Evolutionary conservation across 2,797 vertebrate genomes (phyloP).

Genomic region (Darevskia nairensis): DNA sequence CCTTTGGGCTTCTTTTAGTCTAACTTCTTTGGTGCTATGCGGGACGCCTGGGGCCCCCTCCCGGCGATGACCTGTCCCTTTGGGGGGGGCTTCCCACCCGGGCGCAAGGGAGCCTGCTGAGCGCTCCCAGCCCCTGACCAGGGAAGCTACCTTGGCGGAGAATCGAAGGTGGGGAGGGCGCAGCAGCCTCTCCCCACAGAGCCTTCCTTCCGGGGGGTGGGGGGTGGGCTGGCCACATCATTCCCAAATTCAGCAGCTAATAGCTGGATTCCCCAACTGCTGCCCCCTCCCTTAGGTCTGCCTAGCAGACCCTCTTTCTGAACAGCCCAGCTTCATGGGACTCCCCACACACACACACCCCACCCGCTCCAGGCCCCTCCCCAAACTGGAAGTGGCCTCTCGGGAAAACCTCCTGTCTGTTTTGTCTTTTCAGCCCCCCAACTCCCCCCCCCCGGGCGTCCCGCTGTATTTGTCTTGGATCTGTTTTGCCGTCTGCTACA

Average conservation of each 20-base stretch:
- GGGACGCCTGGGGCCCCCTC: not conserved
- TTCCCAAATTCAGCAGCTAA: not conserved
- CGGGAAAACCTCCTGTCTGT: constrained; percentile 16
- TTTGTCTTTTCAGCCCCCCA: not conserved
- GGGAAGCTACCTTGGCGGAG: constrained; percentile 25
- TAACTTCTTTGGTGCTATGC: constrained; percentile 39
- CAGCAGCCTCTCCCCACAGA: not conserved
- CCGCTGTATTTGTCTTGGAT: not conserved
- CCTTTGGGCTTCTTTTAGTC: not conserved
- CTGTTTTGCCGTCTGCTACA: constrained; percentile 9
- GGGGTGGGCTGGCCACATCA: not conserved
- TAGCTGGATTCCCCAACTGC: not conserved
- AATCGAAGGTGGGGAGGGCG: not conserved
- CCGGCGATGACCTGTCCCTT: not conserved
- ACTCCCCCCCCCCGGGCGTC: not conserved
- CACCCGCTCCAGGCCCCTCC: not conserved
- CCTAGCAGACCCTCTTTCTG: not conserved
- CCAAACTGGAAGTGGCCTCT: constrained; percentile 57
- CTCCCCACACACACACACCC: not conserved
- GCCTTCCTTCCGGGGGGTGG: not conserved
- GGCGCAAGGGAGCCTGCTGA: not conserved
- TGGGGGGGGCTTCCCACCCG: not conserved
- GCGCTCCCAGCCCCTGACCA: not conserved
- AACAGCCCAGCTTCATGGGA: not conserved
- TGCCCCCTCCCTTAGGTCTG: not conserved